Base-by-base conservation (phyloP, 1,140 invertebrate species). In the Brachionus sp. region DNA sequence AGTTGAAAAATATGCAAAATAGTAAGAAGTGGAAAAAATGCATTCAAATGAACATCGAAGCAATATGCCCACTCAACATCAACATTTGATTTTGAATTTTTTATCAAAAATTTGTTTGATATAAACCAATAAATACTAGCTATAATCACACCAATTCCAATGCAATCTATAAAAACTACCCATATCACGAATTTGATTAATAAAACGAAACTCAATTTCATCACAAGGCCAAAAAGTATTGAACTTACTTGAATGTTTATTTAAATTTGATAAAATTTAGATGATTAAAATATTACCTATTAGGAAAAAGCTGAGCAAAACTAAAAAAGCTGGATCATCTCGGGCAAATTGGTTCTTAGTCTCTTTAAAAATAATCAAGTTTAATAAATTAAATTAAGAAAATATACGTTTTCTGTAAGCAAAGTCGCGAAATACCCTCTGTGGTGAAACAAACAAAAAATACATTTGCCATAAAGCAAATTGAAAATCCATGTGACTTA, bases 391-490 rank as follows among this genome's bases (percentile, higher is more conserved):
- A 37, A 2, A 19, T 19, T 10, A 35, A 9, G 39, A 70, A 70
- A 50, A 92, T 92, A 91, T 92, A 97, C 95, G 94, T 93, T 99
- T 99, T 90, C 97, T 93, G 90, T 97, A 98, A 86, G 96, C 93
- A 89, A 98, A 98, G 90, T 98, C 98, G 89, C 95, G 93, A 87
- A 98, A 98, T 3, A 99, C 95, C 92, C 98, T 98, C 88, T 98
- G 95, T 29, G 97, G 97, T 0, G 95, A 91, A 80, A 94, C 91
- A 89, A 99, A 96, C 73, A 99, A 90, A 89, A 97, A 98, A 0
- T 97, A 90, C 95, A 98, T 98, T 92, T 99, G 97, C 97, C 97
- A 99, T 10, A 94, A 90, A 2, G 97, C 97, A 91, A 97, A 99
- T 88, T 99, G 95, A 91, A 99, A 99, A 89, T 99, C 97, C 97